phyloP scores from a whole-genome alignment of 2,113 vertebrate species.

The Bostrychus sinensis region DNA sequence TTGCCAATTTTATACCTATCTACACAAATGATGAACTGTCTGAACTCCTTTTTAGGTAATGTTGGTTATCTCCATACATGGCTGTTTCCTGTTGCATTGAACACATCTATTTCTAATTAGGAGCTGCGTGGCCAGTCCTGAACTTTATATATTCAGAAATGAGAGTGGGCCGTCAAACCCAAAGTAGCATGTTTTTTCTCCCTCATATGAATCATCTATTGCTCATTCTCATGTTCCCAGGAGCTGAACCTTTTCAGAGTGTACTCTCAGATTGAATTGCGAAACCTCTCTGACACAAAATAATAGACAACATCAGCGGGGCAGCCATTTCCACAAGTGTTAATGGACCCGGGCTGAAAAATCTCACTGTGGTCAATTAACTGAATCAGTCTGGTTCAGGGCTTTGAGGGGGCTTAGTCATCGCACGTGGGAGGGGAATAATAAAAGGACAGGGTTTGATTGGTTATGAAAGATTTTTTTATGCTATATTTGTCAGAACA shows the following conservation, averaged over 20 bases:
- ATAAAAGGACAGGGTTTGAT: not conserved
- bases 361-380: conserved; percentile 45
- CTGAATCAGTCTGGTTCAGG: conserved; percentile 21
- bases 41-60: too few relatives aligned
- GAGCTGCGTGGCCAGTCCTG: not conserved
- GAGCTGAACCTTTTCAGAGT: conserved; percentile 16
- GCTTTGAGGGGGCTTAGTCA: conserved; percentile 36
- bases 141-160: not conserved
- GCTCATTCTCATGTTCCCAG: conserved; percentile 34
- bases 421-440: conserved; percentile 3
- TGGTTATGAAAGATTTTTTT: not conserved
- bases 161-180: not conserved
- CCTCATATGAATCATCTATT: conserved; percentile 35
- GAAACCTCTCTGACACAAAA: conserved; percentile 21
- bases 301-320: conserved; percentile 30
- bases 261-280: conserved; percentile 11
- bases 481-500: not conserved
- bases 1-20: too few relatives aligned
- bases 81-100: too few relatives aligned
- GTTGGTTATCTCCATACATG: too few relatives aligned
- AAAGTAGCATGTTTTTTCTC: conserved; percentile 9
- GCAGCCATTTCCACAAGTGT: conserved; percentile 40
- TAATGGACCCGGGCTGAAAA: conserved; percentile 36
- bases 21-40: too few relatives aligned
- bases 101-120: not conserved